phyloP scores from a whole-genome alignment of 2,113 vertebrate species.

The Pyrgilauda ruficollis region DNA sequence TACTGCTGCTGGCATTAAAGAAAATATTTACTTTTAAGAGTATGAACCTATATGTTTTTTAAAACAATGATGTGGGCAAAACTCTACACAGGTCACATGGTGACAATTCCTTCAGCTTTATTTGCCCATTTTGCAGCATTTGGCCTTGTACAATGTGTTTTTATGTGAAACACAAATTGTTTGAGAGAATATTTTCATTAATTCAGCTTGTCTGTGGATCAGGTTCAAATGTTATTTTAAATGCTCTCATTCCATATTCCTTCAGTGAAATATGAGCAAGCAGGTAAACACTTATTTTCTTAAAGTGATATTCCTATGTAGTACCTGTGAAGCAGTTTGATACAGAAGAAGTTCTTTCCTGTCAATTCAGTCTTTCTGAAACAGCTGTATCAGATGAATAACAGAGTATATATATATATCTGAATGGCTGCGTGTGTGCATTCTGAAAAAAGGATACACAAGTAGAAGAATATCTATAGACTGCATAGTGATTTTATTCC shows the following conservation, averaged over 20 bases:
- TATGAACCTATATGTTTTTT: background rate
- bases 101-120: background rate
- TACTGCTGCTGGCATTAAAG: background rate
- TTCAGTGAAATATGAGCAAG: background rate
- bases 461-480: background rate
- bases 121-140: background rate
- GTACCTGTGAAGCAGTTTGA: background rate
- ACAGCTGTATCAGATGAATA: background rate
- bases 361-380: background rate
- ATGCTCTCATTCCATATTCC: background rate
- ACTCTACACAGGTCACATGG: background rate
- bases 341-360: background rate
- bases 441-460: background rate
- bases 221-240: background rate
- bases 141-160: background rate
- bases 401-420: background rate
- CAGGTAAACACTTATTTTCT: background rate
- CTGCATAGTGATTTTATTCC: background rate
- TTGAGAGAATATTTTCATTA: background rate
- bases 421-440: background rate
- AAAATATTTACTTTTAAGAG: background rate
- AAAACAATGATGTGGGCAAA: background rate
- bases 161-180: background rate
- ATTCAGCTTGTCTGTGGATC: background rate
- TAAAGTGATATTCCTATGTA: background rate